Conservation (phyloP, 2,113 vertebrate species). For the Sylvicapra grimmia region DNA sequence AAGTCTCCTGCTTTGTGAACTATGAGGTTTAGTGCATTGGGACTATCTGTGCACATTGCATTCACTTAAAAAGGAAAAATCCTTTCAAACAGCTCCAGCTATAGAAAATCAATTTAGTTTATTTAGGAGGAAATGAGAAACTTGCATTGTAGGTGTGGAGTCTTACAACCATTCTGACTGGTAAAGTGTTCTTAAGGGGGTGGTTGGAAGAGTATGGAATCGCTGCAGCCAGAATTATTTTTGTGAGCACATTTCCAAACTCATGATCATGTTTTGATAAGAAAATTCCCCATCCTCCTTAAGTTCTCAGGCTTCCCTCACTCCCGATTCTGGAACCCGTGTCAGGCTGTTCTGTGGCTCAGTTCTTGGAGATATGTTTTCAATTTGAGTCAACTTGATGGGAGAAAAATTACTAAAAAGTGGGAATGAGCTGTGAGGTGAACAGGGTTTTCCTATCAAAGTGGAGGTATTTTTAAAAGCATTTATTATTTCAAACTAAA, state of each 20-base stretch:
- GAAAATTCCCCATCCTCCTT: slow-evolving; percentile 35
- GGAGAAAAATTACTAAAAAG: slow-evolving; percentile 59
- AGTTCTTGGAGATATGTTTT: slow-evolving; percentile 50
- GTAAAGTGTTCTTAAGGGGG: slow-evolving; percentile 27
- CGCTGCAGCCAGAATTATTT: neutral
- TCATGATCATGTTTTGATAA: slow-evolving; percentile 57
- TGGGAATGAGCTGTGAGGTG: slow-evolving; percentile 53
- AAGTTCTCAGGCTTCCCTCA: slow-evolving; percentile 32
- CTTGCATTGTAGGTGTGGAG: slow-evolving; percentile 57
- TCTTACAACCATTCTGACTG: slow-evolving; percentile 9
- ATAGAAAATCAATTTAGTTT: slow-evolving; percentile 69
- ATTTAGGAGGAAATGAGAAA: slow-evolving; percentile 76
- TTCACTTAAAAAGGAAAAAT: slow-evolving; percentile 67
- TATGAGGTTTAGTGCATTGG: slow-evolving; percentile 63
- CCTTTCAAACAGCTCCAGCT: slow-evolving; percentile 52
- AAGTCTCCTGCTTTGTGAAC: slow-evolving; percentile 50
- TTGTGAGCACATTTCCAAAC: neutral
- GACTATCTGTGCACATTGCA: slow-evolving; percentile 40
- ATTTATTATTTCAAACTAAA: slow-evolving; percentile 63
- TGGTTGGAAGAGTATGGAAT: neutral
- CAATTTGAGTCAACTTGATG: slow-evolving; percentile 59
- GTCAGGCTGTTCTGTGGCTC: slow-evolving; percentile 21
- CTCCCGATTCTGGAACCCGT: neutral
- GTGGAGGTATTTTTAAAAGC: slow-evolving; percentile 60
- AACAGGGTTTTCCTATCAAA: slow-evolving; percentile 54